These are phyloP conservation scores for Saguinus midas DNA, from an alignment of 2,113 vertebrate species.

Conservation along the genomic window DNA sequence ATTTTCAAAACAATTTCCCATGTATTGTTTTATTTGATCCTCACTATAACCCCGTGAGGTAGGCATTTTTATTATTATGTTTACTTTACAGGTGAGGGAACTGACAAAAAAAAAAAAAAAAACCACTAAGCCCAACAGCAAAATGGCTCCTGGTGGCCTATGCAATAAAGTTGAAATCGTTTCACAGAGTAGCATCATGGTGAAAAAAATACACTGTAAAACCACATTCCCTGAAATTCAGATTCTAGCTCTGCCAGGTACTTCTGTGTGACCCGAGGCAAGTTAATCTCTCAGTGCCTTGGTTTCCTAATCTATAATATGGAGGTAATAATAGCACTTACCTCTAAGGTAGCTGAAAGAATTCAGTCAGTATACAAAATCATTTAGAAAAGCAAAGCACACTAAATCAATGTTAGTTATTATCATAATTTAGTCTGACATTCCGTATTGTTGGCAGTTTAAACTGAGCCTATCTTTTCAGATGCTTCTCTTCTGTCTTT, in stretches of 20 bases:
- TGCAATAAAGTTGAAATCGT: background rate
- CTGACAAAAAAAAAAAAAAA: background rate
- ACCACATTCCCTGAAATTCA: background rate
- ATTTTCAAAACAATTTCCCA: background rate
- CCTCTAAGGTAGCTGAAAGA: background rate
- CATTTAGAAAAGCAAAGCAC: background rate
- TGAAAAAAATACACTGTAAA: background rate
- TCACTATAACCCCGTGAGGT: background rate
- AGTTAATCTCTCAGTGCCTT: background rate
- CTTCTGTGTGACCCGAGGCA: background rate
- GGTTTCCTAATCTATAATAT: background rate
- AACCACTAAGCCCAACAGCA: background rate
- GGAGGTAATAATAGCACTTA: background rate
- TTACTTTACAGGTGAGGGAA: slow-evolving; percentile 12
- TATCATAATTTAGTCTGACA: background rate
- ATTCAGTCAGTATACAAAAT: background rate
- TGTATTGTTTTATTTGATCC: background rate
- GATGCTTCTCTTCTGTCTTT: background rate
- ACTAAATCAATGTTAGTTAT: background rate
- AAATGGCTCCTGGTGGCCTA: background rate
- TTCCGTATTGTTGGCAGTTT: background rate
- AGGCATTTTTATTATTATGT: background rate
- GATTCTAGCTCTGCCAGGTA: background rate
- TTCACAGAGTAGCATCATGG: background rate
- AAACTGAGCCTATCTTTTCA: background rate